Base-by-base conservation (phyloP, 2,797 vertebrate species). In the Microchirus variegatus region DNA sequence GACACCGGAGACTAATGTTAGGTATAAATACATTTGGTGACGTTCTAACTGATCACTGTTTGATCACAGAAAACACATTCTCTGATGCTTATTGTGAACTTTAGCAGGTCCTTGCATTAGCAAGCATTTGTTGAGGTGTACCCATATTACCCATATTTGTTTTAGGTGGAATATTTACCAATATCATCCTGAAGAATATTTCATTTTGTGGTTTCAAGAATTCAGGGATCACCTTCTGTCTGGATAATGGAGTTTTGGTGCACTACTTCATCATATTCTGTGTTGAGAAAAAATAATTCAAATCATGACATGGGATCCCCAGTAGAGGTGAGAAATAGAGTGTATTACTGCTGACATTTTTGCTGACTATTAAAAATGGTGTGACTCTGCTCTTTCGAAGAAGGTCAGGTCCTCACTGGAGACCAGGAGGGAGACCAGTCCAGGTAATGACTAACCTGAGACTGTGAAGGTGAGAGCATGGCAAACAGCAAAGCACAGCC, bases 341-440 rank as follows among this genome's bases (percentile, higher is more conserved):
- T 63, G 53, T n/a, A 11, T 35, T 15, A 49, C 26, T 16, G 41
- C 17, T 62, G 68, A 57, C 61, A 65, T 59, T 72, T 67, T 36
- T 26, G 36, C 16, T 6, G 13, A n/a, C 54, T 64, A 36, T 73
- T 17, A 48, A 70, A 58, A 52, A 59, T 18, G 61, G n/a, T 60
- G 22, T 31, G 13, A 70, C 38, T 75, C 22, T 62, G 53, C 45
- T 68, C 44, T 67, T 70, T 59, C 3, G 17, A 61, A 66, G 58
- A 82, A 81, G 64, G 71, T 80, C 80, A 71, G 16, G n/a, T 60
- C 40, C 45, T 44, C 38, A 41, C 38, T 36, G 63, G 69, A 37
- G 66, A 71, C 53, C 37, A 16, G 55, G 22, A 59, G 40, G 13
- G 41, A 42, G 41, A 42, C 31, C 31, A 31, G 5, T 50, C 19